Evolutionary conservation across 1,140 invertebrate genomes (phyloP).

Genomic region (Cardiocondyla obscurior): DNA sequence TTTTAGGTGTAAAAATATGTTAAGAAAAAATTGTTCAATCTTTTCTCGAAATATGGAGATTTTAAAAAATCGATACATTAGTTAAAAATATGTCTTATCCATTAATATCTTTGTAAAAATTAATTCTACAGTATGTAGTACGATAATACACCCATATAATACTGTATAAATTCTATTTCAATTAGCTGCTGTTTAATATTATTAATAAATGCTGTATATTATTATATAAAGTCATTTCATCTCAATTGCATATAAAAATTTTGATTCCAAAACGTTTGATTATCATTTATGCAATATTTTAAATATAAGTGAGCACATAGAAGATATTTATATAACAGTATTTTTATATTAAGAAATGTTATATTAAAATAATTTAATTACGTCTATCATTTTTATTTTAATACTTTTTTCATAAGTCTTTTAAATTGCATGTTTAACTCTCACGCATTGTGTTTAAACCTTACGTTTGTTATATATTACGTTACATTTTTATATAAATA

Average conservation of each 20-base stretch:
- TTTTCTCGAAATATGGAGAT: not conserved
- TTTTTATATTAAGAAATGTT: not conserved
- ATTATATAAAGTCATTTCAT: conserved; percentile 45
- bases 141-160: conserved; percentile 10
- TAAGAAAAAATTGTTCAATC: not conserved
- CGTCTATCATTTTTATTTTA: not conserved
- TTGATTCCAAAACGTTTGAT: conserved; percentile 23
- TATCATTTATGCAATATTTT: conserved; percentile 15
- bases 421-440: not conserved
- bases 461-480: conserved; percentile 5
- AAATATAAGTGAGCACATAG: not conserved
- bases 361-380: conserved; percentile 7
- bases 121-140: not conserved
- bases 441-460: not conserved
- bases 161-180: not conserved
- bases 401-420: not conserved
- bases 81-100: not conserved
- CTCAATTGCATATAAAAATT: not conserved
- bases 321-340: conserved; percentile 9
- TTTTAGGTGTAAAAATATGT: not conserved
- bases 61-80: conserved; percentile 8
- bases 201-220: too few relatives aligned
- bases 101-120: conserved; percentile 1
- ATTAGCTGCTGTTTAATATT: conserved; percentile 7
- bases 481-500: conserved; percentile 19